Base-by-base conservation (phyloP, 2,888 invertebrate species). In the Pseudococcus viburni region DNA sequence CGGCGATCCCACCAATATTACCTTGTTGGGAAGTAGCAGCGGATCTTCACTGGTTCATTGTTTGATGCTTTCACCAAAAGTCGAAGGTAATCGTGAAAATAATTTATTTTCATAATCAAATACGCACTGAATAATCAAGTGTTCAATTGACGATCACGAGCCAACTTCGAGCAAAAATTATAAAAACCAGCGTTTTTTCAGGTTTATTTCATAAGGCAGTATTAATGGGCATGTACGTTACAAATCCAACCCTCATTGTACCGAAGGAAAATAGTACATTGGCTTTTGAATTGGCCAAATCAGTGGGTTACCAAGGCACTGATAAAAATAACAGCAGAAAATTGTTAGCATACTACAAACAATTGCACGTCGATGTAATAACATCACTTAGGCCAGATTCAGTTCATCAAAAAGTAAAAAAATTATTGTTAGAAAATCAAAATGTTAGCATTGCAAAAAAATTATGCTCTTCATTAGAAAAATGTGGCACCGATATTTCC, bases 141-240 rank as follows among this genome's bases (percentile, higher is more conserved):
- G 3, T 33, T 33, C 26, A 3, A 33, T 33, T 33, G 26, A 33
- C 26, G 26, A 33, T 33, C 26, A 33, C 26, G 26, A 1, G 3
- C 1, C 26, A 33, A 33, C 26, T 33, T 33, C 1, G 3, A 3
- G 3, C 3, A 2, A 33, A 33, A 33, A 33, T 33, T 33, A 33
- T 3, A 33, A 3, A 33, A 33, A 33, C 1, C 26, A 2, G 26
- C 26, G 5, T 6, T 3, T 46, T 8, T 46, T 46, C 17, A 77
- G 77, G 77, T 77, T 77, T 77, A 39, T 77, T 33, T 26, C 77
- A 77, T 26, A 77, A 77, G 19, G 77, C 39, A 12, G 39, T 77
- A 6, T 12, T 77, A 8, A 77, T 77, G 77, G 19, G 12, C 2
- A 33, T 33, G 26, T 33, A 33, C 26, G 26, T 33, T 2, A 33